These are phyloP conservation scores for cattle (Bos taurus) DNA, from an alignment of 2,113 vertebrate species.

Conservation along the genomic window DNA sequence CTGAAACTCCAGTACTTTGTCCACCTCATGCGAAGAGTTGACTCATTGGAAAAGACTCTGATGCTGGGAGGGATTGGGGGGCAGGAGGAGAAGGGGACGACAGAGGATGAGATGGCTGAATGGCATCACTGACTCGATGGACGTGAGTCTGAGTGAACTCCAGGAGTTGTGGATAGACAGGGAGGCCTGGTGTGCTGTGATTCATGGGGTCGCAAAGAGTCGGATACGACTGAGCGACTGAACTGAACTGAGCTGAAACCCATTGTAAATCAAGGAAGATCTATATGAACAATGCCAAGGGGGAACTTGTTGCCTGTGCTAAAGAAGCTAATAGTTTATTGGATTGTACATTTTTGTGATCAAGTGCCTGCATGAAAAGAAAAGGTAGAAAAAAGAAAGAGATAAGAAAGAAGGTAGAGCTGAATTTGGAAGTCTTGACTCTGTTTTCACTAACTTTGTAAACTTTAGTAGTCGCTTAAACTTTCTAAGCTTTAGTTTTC, in stretches of 20 bases:
- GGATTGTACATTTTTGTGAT: neutral
- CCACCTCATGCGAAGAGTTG: no score
- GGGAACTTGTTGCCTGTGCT: neutral
- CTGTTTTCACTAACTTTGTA: neutral
- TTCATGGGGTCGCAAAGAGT: no score
- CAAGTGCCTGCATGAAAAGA: neutral
- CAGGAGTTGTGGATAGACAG: no score
- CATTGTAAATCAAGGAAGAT: neutral
- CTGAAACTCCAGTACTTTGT: no score
- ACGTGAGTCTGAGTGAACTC: no score
- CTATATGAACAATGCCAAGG: neutral
- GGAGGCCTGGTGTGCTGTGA: fast-evolving
- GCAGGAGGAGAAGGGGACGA: no score
- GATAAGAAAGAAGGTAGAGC: neutral
- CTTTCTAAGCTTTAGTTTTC: neutral
- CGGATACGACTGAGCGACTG: fast-evolving
- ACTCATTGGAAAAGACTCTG: no score
- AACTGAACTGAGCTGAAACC: neutral
- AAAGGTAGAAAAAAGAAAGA: neutral
- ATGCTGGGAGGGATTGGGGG: no score
- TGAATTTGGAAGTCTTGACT: neutral
- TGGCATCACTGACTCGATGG: no score
- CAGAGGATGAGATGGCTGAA: no score
- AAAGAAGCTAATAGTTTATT: neutral
- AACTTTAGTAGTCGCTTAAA: neutral